A percentile compares a stretch with the other conserved stretches of the same genome.
Conservation (phyloP, 2,888 invertebrate genomes). For the Zonitis immaculata region DNA sequence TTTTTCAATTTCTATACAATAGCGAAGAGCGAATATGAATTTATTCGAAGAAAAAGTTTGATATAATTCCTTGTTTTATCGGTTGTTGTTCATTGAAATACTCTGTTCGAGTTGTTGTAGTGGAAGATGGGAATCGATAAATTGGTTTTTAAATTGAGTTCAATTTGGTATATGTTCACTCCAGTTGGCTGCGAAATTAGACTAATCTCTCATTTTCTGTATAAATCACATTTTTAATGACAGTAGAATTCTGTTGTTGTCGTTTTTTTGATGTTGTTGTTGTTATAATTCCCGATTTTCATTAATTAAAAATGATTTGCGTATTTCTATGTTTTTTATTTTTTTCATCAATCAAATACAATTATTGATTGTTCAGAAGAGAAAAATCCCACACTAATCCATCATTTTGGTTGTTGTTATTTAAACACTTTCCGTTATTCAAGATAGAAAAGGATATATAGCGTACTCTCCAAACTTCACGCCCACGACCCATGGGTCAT, state of each 20-base stretch:
- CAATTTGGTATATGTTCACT: background rate
- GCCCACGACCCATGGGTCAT: conserved; percentile 13
- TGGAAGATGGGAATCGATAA: conserved; percentile 2
- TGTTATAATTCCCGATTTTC: no score
- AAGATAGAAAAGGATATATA: no score
- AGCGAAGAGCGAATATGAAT: background rate
- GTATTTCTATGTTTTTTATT: no score
- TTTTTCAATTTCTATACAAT: background rate
- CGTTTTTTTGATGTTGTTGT: no score
- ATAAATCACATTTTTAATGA: background rate
- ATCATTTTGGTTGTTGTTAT: no score
- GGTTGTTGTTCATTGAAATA: background rate
- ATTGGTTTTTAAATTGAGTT: conserved; percentile 2
- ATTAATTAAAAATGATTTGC: no score
- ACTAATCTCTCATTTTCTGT: conserved; percentile 1
- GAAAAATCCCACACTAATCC: no score
- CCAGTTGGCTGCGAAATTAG: conserved; percentile 1
- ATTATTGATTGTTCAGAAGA: no score
- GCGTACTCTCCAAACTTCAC: background rate
- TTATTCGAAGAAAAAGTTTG: background rate
- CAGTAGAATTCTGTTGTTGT: no score
- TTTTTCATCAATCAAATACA: no score
- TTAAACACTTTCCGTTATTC: no score
- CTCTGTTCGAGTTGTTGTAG: background rate
- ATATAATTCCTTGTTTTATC: background rate